A percentile compares a stretch with the other conserved stretches of the same genome.
These are phyloP conservation scores for Paradoxurus hermaphroditus DNA, from an alignment of 2,113 vertebrate genomes.

Conservation along the genomic window DNA sequence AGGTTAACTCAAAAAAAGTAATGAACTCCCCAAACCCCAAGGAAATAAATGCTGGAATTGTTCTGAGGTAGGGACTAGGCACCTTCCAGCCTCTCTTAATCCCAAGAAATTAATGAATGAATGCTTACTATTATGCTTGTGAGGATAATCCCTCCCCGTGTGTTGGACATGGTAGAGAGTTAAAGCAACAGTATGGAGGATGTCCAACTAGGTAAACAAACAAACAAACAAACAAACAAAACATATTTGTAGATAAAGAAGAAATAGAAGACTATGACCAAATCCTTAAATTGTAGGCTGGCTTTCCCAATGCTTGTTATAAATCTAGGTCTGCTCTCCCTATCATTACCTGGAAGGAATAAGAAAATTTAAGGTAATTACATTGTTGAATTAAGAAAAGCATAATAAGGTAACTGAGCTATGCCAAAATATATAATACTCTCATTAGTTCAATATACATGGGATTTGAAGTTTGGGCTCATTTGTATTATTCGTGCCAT, in stretches of 20 bases:
- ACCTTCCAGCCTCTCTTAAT: background rate
- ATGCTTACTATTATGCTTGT: background rate
- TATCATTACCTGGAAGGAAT: background rate
- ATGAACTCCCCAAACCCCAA: background rate
- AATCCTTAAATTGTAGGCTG: background rate
- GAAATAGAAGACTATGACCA: background rate
- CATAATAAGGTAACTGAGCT: slow-evolving; percentile 51
- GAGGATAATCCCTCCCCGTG: background rate
- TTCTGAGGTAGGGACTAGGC: background rate
- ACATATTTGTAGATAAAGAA: background rate
- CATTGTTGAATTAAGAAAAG: slow-evolving; percentile 63
- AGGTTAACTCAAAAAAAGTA: background rate
- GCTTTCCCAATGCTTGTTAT: background rate
- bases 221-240: too few relatives aligned
- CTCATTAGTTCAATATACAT: slow-evolving; percentile 41
- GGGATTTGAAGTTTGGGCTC: slow-evolving; percentile 59
- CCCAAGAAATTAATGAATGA: background rate
- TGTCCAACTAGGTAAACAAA: background rate
- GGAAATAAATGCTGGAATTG: background rate
- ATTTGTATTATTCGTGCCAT: slow-evolving; percentile 54
- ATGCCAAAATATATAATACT: slow-evolving; percentile 35
- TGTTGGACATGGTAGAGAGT: background rate
- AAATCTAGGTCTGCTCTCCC: background rate
- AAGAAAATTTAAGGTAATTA: slow-evolving; percentile 30
- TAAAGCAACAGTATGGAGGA: background rate